Base-by-base conservation (phyloP, 2,888 invertebrate genomes). In the Masnerella sp. region DNA sequence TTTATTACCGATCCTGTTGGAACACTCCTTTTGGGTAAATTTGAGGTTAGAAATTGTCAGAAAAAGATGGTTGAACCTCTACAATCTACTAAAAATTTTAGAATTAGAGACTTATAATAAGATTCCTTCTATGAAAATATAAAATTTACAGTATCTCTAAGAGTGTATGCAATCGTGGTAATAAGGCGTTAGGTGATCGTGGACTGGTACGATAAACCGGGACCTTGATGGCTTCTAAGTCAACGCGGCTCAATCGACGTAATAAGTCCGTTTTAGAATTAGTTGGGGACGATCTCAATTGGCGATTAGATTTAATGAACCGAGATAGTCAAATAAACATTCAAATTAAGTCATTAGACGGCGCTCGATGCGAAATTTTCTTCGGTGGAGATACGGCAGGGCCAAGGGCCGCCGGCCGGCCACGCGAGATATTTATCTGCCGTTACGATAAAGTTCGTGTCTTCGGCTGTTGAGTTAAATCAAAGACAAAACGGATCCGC, bases 241-340 rank as follows among this genome's bases (percentile, higher is more conserved):
- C n/a, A n/a, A n/a, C 40, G 5, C 36, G 18, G 18, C 7, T 49
- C 25, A 51, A 52, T 40, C 20, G 40, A 8, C 20, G n/a, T 61
- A 59, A 59, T 36, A 40, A 28, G 34, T 15, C 7, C n/a, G 15
- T 42, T 22, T 61, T 61, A 61, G 62, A 62, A 64, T 45, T 47
- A 56, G 30, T 22, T 14, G 47, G 5, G n/a, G 25, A 20, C 32
- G 32, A 59, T 47, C 17, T 9, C 54, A 56, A 47, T 65, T 56
- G 45, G n/a, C 47, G 54, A 65, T 56, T 65, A 56, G 54, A 65
- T 65, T 56, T 58, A 58, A 51, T 51, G 49, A 49, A 49, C 34
- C 18, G 25, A 34, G 47, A 68, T 56, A 59, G 36, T 68, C 54
- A 36, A 68, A 68, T 34, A 38, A 36, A 43, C 49, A 58, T 58